These are phyloP conservation scores for Himantopus leucocephalus DNA, from an alignment of 2,113 vertebrate species.

Conservation along the genomic window DNA sequence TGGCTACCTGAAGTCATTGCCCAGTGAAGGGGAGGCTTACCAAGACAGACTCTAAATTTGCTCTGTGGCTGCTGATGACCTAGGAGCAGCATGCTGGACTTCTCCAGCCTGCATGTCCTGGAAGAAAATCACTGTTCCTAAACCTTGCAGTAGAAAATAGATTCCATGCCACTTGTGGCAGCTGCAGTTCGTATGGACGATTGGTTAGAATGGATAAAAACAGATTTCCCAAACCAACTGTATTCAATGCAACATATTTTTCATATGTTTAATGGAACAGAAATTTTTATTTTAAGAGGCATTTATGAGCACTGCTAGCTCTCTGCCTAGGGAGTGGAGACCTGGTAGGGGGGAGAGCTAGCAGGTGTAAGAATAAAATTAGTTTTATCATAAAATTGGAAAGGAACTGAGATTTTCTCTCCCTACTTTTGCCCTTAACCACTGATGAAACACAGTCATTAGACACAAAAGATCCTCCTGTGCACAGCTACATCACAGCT, in stretches of 20 bases:
- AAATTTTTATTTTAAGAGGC: slow-evolving; percentile 75
- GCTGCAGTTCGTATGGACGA: slow-evolving; percentile 58
- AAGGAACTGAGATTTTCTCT: slow-evolving; percentile 29
- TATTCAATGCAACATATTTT: slow-evolving; percentile 75
- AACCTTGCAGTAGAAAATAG: slow-evolving; percentile 12
- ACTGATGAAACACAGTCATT: slow-evolving; percentile 35
- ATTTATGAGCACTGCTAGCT: slow-evolving; percentile 55
- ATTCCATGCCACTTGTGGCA: slow-evolving; percentile 48
- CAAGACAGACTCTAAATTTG: not conserved
- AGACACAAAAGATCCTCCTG: not conserved
- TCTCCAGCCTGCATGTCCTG: not conserved
- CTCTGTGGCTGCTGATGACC: not conserved
- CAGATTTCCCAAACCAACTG: slow-evolving; percentile 74
- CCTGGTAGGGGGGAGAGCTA: slow-evolving; percentile 48
- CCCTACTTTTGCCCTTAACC: slow-evolving; percentile 10
- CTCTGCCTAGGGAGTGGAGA: slow-evolving; percentile 47
- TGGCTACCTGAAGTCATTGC: not conserved
- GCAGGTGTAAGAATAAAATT: slow-evolving; percentile 64
- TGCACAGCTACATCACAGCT: not conserved
- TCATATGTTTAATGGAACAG: slow-evolving; percentile 76
- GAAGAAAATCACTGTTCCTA: not conserved
- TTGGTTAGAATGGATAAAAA: slow-evolving; percentile 68
- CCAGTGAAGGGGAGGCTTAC: not conserved
- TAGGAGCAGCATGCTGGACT: not conserved
- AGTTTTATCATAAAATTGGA: slow-evolving; percentile 65